Percentiles rank a stretch among this genome's conserved stretches.
These are phyloP conservation scores for Cryptocephalus moraei DNA, from an alignment of 2,888 invertebrate species.

Conservation along the genomic window DNA sequence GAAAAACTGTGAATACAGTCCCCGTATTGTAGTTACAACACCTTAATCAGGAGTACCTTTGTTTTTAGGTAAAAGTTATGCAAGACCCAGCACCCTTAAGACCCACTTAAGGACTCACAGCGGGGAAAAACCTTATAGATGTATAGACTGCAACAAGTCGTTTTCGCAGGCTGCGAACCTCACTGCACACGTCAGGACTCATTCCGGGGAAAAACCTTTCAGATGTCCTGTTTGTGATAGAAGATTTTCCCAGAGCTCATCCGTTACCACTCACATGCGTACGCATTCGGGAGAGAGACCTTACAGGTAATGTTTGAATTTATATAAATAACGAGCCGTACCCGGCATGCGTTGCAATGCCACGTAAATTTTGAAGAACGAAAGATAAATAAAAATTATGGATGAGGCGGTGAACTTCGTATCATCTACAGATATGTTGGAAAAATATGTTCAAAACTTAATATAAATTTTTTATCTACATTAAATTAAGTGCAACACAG, in stretches of 20 bases:
- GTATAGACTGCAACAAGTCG: slow-evolving; percentile 90
- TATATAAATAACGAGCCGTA: no score
- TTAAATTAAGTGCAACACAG: no score
- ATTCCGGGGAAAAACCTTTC: slow-evolving; percentile 97
- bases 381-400: no score
- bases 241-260: slow-evolving; percentile 90
- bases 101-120: slow-evolving; percentile 95
- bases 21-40: no score
- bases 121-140: slow-evolving; percentile 87
- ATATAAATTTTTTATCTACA: no score
- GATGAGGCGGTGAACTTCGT: no score
- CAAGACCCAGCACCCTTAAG: slow-evolving; percentile 91
- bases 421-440: no score
- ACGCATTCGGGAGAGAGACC: slow-evolving; percentile 99
- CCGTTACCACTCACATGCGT: slow-evolving; percentile 97
- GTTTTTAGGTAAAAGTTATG: slow-evolving; percentile 69
- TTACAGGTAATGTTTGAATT: slow-evolving; percentile 42
- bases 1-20: no score
- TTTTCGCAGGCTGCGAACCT: slow-evolving; percentile 98
- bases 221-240: slow-evolving; percentile 93
- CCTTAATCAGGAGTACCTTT: no score
- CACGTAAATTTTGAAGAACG: no score
- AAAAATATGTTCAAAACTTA: no score
- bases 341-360: no score
- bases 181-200: slow-evolving; percentile 92